Evolutionary conservation across 2,113 vertebrate genomes (phyloP).

Genomic region (Sceloporus undulatus): DNA sequence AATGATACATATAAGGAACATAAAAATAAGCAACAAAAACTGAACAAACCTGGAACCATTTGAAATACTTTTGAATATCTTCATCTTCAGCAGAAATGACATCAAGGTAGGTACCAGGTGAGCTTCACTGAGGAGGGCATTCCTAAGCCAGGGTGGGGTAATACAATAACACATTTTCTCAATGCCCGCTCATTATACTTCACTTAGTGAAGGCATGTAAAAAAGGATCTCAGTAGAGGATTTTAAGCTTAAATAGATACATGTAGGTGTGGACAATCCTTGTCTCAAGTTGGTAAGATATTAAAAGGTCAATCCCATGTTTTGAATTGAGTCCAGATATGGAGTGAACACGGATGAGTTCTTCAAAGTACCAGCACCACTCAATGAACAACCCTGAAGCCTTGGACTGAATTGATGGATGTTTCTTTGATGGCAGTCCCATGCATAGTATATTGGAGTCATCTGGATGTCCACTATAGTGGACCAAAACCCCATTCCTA

Average conservation of each 20-base stretch:
- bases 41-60: background rate
- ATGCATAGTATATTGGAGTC: background rate
- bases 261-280: background rate
- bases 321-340: no score
- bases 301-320: background rate
- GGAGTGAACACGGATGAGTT: background rate
- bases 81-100: background rate
- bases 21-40: background rate
- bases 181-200: background rate
- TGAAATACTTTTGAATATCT: background rate
- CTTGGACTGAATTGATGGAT: no score
- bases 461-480: background rate
- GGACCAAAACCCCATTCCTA: background rate
- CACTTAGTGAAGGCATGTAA: background rate
- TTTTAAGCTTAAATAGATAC: background rate
- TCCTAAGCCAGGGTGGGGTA: background rate
- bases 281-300: background rate
- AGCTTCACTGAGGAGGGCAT: background rate
- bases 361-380: background rate
- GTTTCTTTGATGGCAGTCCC: background rate
- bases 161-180: background rate
- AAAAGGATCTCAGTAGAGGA: background rate
- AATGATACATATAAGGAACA: background rate
- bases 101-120: background rate
- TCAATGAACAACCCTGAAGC: no score